Conservation (phyloP, 2,113 vertebrate genomes). For the Bubo bubo region DNA sequence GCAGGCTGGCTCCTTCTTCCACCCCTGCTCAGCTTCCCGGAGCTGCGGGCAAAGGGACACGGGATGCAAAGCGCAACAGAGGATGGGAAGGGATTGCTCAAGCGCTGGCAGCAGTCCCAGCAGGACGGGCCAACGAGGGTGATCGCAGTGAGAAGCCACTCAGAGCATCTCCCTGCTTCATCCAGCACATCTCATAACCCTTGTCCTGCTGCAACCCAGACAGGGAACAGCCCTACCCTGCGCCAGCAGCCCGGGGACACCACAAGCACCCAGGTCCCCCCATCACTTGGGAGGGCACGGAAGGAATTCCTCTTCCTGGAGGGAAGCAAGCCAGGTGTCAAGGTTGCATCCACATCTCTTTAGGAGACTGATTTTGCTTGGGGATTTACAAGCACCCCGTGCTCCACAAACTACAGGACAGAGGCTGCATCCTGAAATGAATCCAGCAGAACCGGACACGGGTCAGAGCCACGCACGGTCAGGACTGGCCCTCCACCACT, state of each 20-base stretch:
- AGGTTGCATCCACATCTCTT: not conserved
- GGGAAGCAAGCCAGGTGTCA: accelerated
- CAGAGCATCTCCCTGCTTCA: not conserved
- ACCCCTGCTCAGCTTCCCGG: not conserved
- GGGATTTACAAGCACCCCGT: not conserved
- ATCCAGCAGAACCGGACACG: not conserved
- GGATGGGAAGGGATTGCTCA: not conserved
- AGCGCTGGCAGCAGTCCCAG: not conserved
- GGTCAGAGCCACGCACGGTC: not conserved
- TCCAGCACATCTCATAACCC: accelerated
- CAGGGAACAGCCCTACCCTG: not conserved
- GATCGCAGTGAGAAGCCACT: accelerated
- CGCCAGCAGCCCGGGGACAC: not conserved
- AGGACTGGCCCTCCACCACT: not conserved
- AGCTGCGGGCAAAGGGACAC: accelerated
- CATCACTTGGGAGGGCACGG: accelerated
- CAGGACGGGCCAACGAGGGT: not conserved
- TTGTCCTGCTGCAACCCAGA: not conserved
- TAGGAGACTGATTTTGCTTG: accelerated
- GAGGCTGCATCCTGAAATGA: accelerated
- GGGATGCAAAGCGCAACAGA: not conserved
- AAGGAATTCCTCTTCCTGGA: not conserved
- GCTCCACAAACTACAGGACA: accelerated
- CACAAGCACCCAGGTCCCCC: not conserved
- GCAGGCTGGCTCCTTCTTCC: not conserved